phyloP scores from a whole-genome alignment of 2,797 vertebrate species.

The Antrozous pallidus region DNA sequence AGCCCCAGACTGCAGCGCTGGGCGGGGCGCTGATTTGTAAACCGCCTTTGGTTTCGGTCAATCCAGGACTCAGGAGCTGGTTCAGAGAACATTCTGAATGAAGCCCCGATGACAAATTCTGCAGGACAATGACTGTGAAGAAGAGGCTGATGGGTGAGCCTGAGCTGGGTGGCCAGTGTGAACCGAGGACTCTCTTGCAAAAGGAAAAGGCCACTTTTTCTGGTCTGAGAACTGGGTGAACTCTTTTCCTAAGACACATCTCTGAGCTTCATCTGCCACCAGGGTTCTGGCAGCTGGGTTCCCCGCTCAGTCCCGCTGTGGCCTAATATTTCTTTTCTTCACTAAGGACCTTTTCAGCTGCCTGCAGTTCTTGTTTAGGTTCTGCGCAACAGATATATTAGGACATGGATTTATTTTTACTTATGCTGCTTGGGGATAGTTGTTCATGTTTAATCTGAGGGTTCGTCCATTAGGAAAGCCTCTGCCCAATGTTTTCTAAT shows the following conservation, averaged over 20 bases:
- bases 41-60: not conserved
- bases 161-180: not conserved
- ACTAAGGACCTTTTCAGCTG: not conserved
- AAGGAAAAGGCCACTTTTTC: not conserved
- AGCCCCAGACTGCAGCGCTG: not conserved
- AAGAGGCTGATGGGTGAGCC: not conserved
- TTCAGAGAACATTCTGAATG: not conserved
- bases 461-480: not conserved
- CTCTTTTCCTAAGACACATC: not conserved
- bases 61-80: not conserved
- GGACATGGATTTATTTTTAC: not conserved
- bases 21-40: not conserved
- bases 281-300: not conserved
- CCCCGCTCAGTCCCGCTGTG: too few species aligned
- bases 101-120: not conserved
- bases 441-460: not conserved
- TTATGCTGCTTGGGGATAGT: not conserved
- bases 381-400: not conserved
- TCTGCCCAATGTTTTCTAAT: not conserved
- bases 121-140: rapidly evolving
- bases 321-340: not conserved
- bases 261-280: not conserved
- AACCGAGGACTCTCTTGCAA: not conserved
- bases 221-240: not conserved
- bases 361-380: not conserved